A percentile compares a stretch with the other conserved stretches of the same genome.
Conservation (phyloP, 2,797 vertebrate species). For the Peromyscus melanophrys region DNA sequence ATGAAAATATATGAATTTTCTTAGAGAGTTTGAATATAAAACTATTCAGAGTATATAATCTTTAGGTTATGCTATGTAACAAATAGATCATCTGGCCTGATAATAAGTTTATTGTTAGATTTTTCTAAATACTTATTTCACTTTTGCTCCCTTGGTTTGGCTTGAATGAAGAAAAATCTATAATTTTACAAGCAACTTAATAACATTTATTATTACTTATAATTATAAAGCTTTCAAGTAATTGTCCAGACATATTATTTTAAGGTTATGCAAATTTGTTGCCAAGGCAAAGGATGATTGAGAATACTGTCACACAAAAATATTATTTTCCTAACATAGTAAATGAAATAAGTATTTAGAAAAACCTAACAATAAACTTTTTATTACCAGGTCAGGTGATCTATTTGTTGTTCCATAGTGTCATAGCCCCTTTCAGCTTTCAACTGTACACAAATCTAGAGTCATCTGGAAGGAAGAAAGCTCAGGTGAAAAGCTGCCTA, state of each 20-base stretch:
- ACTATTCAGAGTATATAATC: not conserved
- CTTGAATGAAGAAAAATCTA: slow-evolving; percentile 54
- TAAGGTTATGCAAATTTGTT: slow-evolving; percentile 30
- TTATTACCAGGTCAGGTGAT: not conserved
- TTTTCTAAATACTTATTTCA: slow-evolving; percentile 47
- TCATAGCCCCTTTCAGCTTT: not conserved
- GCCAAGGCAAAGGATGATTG: slow-evolving; percentile 11
- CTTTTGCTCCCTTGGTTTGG: slow-evolving; percentile 49
- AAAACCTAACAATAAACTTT: not conserved
- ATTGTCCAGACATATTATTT: slow-evolving; percentile 24
- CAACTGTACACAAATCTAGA: not conserved
- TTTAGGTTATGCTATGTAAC: slow-evolving; percentile 13
- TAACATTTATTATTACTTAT: slow-evolving; percentile 61
- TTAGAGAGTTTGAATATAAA: not conserved
- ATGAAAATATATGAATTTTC: not conserved
- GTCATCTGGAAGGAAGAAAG: not conserved
- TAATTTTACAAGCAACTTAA: slow-evolving; percentile 62
- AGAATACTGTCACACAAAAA: slow-evolving; percentile 5
- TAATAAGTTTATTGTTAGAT: not conserved
- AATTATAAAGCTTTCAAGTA: slow-evolving; percentile 58
- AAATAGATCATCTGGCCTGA: not conserved
- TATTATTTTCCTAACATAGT: not conserved
- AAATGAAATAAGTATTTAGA: slow-evolving; percentile 49
- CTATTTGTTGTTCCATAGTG: not conserved
- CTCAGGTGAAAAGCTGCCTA: not conserved